Percentiles rank a stretch among this genome's conserved stretches.
Conservation (phyloP, 2,113 vertebrate genomes). For the Thomomys bottae region DNA sequence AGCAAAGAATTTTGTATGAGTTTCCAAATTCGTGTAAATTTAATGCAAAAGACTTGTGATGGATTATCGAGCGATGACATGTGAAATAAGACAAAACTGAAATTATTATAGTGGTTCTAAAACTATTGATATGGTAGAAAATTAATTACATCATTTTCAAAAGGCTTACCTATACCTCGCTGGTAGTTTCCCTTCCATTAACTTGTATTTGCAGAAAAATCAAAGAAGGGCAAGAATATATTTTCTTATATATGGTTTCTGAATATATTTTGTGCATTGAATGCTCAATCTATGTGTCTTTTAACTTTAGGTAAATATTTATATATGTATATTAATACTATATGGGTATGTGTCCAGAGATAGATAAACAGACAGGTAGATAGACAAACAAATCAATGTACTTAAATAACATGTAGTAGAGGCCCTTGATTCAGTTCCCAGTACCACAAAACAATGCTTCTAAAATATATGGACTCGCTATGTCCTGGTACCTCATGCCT, state of each 20-base stretch:
- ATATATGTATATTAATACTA: too few species aligned
- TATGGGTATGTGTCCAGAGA: too few species aligned
- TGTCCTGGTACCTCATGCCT: too few species aligned
- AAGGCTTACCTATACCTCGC: constrained; percentile 43
- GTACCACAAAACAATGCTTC: too few species aligned
- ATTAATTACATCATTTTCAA: constrained; percentile 26
- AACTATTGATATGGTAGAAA: neutral
- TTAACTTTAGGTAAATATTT: too few species aligned
- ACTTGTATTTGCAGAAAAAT: neutral
- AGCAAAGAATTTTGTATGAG: neutral
- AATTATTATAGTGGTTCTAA: neutral
- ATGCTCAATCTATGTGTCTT: too few species aligned
- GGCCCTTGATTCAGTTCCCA: too few species aligned
- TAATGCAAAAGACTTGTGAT: neutral
- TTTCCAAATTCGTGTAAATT: constrained; percentile 21
- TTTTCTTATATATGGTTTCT: neutral
- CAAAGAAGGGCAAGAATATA: neutral
- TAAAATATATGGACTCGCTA: too few species aligned
- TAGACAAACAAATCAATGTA: too few species aligned
- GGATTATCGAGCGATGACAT: neutral
- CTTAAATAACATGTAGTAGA: too few species aligned
- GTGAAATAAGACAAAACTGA: constrained; percentile 19
- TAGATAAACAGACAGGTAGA: too few species aligned
- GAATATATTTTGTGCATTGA: neutral
- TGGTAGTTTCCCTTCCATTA: constrained; percentile 12